These are phyloP conservation scores for Dexiosoma caninum DNA, from an alignment of 2,888 invertebrate species.

Conservation along the genomic window DNA sequence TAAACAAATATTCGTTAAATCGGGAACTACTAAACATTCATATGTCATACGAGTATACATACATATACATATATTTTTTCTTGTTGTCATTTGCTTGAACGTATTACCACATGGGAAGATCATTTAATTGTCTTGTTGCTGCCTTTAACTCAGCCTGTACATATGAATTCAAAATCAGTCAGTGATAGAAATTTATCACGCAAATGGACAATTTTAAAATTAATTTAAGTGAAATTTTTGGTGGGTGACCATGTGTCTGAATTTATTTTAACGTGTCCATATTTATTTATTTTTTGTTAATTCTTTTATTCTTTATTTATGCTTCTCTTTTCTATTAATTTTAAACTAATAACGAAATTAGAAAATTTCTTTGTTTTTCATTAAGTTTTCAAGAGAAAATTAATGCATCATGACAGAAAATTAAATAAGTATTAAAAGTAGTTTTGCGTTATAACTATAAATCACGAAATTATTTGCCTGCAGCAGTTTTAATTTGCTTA, in stretches of 20 bases:
- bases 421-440: too few species aligned
- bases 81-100: conserved; percentile 13
- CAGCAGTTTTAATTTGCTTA: too few species aligned
- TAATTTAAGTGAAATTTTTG: not conserved
- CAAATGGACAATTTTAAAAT: conserved; percentile 31
- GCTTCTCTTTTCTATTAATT: conserved; percentile 8
- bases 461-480: too few species aligned
- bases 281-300: not conserved
- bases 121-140: not conserved
- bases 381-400: conserved; percentile 8
- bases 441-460: too few species aligned
- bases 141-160: conserved; percentile 21
- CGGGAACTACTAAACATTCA: too few species aligned
- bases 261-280: not conserved
- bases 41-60: too few species aligned
- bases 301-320: conserved; percentile 15
- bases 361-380: conserved; percentile 7
- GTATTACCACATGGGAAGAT: conserved; percentile 54
- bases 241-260: conserved; percentile 50
- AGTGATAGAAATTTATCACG: conserved; percentile 38
- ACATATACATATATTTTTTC: not conserved
- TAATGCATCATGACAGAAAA: not conserved
- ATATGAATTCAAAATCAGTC: conserved; percentile 4
- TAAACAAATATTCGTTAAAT: too few species aligned
- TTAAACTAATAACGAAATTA: conserved; percentile 42